phyloP scores from a whole-genome alignment of 2,113 vertebrate genomes.

The Phalacrocorax brasilianus region DNA sequence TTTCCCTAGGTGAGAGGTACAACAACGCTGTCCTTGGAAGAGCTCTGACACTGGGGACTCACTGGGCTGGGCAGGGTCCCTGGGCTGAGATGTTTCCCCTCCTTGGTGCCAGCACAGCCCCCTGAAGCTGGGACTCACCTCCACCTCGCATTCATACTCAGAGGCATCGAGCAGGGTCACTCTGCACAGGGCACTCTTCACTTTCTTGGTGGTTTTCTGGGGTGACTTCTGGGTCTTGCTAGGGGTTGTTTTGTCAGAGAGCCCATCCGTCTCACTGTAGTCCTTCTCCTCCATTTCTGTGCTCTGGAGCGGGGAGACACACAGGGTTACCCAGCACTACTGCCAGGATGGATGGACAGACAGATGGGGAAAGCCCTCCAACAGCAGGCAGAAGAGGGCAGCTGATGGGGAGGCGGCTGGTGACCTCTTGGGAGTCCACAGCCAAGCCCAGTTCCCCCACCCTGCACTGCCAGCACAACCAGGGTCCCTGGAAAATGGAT shows the following conservation, averaged over 20 bases:
- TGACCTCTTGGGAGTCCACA: not conserved
- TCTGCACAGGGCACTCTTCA: conserved; percentile 88
- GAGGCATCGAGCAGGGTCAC: conserved; percentile 90
- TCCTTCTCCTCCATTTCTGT: conserved; percentile 80
- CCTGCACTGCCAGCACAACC: not conserved
- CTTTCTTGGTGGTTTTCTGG: conserved; percentile 89
- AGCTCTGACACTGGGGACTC: not conserved
- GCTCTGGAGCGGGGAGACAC: conserved; percentile 34
- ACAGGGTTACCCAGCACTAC: not conserved
- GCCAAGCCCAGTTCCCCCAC: not conserved
- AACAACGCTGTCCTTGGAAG: not conserved
- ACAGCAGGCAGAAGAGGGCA: not conserved
- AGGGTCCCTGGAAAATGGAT: not conserved
- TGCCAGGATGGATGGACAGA: not conserved
- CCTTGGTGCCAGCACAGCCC: not conserved
- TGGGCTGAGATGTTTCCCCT: rapidly evolving
- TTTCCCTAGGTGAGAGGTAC: not conserved
- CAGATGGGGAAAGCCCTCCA: not conserved
- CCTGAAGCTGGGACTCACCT: conserved; percentile 76
- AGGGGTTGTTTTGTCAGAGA: conserved; percentile 90
- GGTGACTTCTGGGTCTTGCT: conserved; percentile 93
- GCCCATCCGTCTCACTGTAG: conserved; percentile 80
- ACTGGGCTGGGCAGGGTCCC: not conserved
- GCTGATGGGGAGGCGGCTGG: not conserved
- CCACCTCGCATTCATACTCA: conserved; percentile 87